Evolutionary conservation across 2,797 vertebrate species (phyloP).

Genomic region (Distichodus sexfasciatus): DNA sequence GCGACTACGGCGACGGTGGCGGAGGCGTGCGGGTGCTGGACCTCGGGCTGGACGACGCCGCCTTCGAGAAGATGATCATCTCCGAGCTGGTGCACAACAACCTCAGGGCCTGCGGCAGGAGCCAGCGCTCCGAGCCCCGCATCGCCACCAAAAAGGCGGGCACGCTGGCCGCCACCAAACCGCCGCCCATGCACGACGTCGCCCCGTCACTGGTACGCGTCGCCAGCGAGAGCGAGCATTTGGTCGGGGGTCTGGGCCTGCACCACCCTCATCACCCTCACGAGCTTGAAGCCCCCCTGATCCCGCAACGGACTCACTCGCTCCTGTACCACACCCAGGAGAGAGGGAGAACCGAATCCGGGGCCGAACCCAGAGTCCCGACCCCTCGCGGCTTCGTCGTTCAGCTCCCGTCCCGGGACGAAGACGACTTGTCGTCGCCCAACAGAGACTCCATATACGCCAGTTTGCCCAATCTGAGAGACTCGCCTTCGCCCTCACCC

Average conservation of each 20-base stretch:
- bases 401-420: slow-evolving; percentile 84
- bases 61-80: slow-evolving; percentile 99
- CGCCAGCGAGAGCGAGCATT: slow-evolving; percentile 60
- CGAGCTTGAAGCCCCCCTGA: slow-evolving; percentile 93
- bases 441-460: slow-evolving; percentile 99
- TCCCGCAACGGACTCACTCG: slow-evolving; percentile 99
- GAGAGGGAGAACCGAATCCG: slow-evolving; percentile 85
- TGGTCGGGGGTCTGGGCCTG: slow-evolving; percentile 79
- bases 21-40: slow-evolving; percentile 93
- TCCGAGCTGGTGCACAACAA: slow-evolving; percentile 99
- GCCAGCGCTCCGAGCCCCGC: slow-evolving; percentile 85
- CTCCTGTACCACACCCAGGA: slow-evolving; percentile 98
- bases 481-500: slow-evolving; percentile 91
- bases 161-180: slow-evolving; percentile 86
- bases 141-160: slow-evolving; percentile 80
- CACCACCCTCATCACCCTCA: slow-evolving; percentile 79
- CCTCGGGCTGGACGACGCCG: slow-evolving; percentile 96
- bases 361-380: slow-evolving; percentile 35
- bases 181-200: slow-evolving; percentile 85
- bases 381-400: slow-evolving; percentile 78
- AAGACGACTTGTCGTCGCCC: slow-evolving; percentile 89
- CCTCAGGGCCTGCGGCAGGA: slow-evolving; percentile 91
- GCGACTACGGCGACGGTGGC: slow-evolving; percentile 88
- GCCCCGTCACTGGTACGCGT: slow-evolving; percentile 91
- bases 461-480: slow-evolving; percentile 97